Conservation (phyloP, 2,797 vertebrate species). For the Apodemus agrarius region DNA sequence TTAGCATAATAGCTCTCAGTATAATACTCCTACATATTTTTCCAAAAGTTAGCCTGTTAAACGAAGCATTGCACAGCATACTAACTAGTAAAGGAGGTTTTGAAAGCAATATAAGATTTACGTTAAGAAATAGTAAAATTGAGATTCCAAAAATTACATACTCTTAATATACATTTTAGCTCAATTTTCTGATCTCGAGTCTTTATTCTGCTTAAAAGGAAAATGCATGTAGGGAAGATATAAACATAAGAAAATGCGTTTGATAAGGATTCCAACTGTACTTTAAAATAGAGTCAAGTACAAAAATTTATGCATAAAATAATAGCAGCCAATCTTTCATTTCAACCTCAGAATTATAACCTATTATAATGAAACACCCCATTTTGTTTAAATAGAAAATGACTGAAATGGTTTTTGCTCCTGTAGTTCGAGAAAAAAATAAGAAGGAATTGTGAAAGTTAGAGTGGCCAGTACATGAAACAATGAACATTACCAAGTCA, state of each 20-base stretch:
- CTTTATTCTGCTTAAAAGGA: conserved; percentile 63
- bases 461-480: conserved; percentile 20
- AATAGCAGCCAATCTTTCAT: conserved; percentile 5
- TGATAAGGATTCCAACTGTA: conserved; percentile 27
- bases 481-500: not conserved
- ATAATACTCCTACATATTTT: conserved; percentile 30
- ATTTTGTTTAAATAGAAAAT: conserved; percentile 51
- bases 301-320: conserved; percentile 47
- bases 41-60: conserved; percentile 52
- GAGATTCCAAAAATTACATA: conserved; percentile 65
- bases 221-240: conserved; percentile 20
- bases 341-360: conserved; percentile 18
- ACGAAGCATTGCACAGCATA: conserved; percentile 48
- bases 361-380: not conserved
- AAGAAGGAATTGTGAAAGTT: not conserved
- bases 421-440: not conserved
- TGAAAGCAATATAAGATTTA: conserved; percentile 70
- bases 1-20: conserved; percentile 40
- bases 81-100: conserved; percentile 44
- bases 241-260: conserved; percentile 34
- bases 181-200: conserved; percentile 65
- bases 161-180: conserved; percentile 66
- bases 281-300: conserved; percentile 32
- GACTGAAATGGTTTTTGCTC: not conserved
- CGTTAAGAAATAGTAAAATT: conserved; percentile 65